Evolutionary conservation across 37 sponge, comb jelly and placozoan genomes (phyloP).

Genomic region (Chondrosia reniformis): DNA sequence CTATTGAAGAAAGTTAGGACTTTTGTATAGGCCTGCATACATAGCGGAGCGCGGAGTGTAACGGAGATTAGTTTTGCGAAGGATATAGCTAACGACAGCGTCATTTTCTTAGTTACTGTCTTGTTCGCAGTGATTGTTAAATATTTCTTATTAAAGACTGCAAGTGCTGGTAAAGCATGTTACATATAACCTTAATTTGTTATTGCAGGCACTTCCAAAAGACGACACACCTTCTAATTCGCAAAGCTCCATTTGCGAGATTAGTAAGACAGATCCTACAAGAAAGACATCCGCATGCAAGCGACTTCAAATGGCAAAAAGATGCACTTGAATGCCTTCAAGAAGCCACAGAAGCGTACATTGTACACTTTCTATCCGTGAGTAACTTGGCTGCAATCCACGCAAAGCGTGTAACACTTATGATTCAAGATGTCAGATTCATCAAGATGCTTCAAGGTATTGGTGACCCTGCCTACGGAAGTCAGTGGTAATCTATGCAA

Average conservation of each 20-base stretch:
- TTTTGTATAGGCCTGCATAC: too few species aligned
- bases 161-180: too few species aligned
- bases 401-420: conserved; percentile 66
- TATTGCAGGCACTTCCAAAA: conserved; percentile 38
- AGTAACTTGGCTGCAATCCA: conserved; percentile 50
- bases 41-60: too few species aligned
- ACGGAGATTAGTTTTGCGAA: too few species aligned
- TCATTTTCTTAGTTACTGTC: too few species aligned
- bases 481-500: too few species aligned
- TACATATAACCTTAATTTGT: too few species aligned
- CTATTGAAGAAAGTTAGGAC: too few species aligned
- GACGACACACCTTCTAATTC: conserved; percentile 51
- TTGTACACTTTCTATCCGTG: conserved; percentile 53
- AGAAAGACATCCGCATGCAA: conserved; percentile 20
- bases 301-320: conserved; percentile 51
- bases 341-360: conserved; percentile 69
- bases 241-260: conserved; percentile 50
- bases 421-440: conserved; percentile 48
- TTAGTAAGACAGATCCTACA: conserved; percentile 30
- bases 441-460: conserved; percentile 34
- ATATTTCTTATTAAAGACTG: too few species aligned
- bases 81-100: too few species aligned
- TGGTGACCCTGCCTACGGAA: too few species aligned
- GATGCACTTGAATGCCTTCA: conserved; percentile 71
- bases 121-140: too few species aligned